A percentile compares a stretch with the other conserved stretches of the same genome.
Conservation (phyloP, 2,797 vertebrate genomes). For the Diplodus puntazzo region DNA sequence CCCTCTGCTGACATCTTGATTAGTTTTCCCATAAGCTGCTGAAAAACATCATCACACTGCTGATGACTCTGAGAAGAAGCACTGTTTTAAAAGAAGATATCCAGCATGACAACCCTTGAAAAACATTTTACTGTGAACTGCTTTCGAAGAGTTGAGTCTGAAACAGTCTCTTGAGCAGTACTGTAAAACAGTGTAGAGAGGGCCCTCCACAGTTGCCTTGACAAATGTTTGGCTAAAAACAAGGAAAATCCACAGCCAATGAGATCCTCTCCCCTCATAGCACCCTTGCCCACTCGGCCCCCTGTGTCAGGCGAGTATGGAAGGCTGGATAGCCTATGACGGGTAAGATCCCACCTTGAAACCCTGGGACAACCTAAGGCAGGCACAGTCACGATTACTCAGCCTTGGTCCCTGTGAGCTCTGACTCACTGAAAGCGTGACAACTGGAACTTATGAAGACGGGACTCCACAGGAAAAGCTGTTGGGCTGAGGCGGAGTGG, state of each 20-base stretch:
- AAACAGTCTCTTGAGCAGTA: conserved; percentile 48
- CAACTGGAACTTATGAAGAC: conserved; percentile 55
- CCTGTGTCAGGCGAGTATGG: conserved; percentile 85
- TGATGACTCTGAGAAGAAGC: conserved; percentile 4
- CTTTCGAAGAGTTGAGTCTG: conserved; percentile 18
- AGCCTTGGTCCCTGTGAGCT: conserved; percentile 78
- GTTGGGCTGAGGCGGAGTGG: conserved; percentile 75
- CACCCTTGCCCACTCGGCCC: conserved; percentile 64
- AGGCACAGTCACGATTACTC: conserved; percentile 95
- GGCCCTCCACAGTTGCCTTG: conserved; percentile 46
- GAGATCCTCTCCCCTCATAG: conserved; percentile 70
- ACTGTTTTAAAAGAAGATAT: background rate
- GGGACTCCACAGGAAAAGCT: conserved; percentile 68
- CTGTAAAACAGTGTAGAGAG: conserved; percentile 45
- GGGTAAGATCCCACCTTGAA: conserved; percentile 95
- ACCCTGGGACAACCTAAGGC: conserved; percentile 96
- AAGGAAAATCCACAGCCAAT: conserved; percentile 56
- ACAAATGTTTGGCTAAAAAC: conserved; percentile 69
- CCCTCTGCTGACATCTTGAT: conserved; percentile 61
- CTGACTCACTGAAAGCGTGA: conserved; percentile 47
- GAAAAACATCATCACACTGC: conserved; percentile 29
- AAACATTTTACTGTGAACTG: conserved; percentile 21
- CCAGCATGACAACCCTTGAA: background rate
- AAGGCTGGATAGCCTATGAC: conserved; percentile 97
- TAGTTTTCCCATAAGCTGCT: conserved; percentile 48